Percentiles rank a stretch among this genome's conserved stretches.
Evolutionary conservation across 2,797 vertebrate species (phyloP).

Genomic region (Simalia tracyae): DNA sequence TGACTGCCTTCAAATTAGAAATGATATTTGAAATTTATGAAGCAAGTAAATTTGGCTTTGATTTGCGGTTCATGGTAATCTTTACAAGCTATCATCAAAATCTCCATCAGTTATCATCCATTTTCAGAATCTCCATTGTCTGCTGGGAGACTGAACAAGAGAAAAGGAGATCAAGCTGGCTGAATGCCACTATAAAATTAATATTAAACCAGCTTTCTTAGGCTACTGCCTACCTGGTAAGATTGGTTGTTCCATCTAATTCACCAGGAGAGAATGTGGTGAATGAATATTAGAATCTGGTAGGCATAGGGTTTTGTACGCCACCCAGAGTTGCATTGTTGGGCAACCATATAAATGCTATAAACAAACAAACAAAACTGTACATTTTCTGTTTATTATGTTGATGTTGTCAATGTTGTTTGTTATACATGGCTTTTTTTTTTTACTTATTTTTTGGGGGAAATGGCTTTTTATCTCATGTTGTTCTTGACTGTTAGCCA

Average conservation of each 20-base stretch:
- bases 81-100: neutral
- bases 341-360: neutral
- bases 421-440: neutral
- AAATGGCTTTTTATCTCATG: too few relatives aligned
- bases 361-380: neutral
- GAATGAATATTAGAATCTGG: neutral
- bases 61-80: neutral
- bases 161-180: neutral
- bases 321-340: neutral
- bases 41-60: neutral
- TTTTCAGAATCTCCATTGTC: slow-evolving; percentile 1
- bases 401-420: neutral
- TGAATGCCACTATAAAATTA: neutral
- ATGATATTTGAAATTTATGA: slow-evolving; percentile 5
- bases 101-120: neutral
- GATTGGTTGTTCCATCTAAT: neutral
- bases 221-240: neutral
- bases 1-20: slow-evolving; percentile 7
- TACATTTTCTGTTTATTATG: neutral
- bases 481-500: neutral
- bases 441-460: too few relatives aligned
- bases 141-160: neutral
- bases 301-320: neutral
- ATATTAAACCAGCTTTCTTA: neutral
- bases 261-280: neutral